Conservation (phyloP, 2,797 vertebrate species). For the Rhinichthys osculus region DNA sequence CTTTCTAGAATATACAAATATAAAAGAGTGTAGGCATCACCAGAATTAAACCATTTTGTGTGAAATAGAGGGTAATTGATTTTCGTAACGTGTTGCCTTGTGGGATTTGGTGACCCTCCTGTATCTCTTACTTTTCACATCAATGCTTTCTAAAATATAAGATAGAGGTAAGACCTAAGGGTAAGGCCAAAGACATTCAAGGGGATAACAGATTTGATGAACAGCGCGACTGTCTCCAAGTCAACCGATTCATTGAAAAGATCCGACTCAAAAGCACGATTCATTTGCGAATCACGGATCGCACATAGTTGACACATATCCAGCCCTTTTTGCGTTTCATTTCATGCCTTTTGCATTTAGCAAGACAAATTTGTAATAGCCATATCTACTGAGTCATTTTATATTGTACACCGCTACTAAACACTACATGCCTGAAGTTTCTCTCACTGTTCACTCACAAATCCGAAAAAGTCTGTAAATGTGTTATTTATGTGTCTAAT, state of each 20-base stretch:
- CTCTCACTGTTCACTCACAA: not conserved
- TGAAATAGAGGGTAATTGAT: not conserved
- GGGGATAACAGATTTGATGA: not conserved
- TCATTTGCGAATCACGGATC: not conserved
- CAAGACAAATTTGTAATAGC: not conserved
- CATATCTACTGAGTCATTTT: not conserved
- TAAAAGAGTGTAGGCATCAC: not conserved
- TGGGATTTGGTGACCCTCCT: not conserved
- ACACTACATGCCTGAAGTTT: not conserved
- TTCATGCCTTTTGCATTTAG: not conserved
- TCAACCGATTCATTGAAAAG: not conserved
- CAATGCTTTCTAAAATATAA: not conserved
- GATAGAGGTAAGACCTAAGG: not conserved
- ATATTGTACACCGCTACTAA: not conserved
- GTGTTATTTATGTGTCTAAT: not conserved
- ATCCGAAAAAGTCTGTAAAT: not conserved
- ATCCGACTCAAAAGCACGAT: not conserved
- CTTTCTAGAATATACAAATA: not conserved
- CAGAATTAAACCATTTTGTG: not conserved
- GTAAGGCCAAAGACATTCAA: not conserved
- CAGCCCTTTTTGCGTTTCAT: not conserved
- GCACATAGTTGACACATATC: not conserved
- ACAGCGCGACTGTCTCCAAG: not conserved
- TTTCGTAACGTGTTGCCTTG: not conserved
- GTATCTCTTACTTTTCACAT: not conserved